phyloP scores from a whole-genome alignment of 1,140 invertebrate species.

The Aphis craccivora region DNA sequence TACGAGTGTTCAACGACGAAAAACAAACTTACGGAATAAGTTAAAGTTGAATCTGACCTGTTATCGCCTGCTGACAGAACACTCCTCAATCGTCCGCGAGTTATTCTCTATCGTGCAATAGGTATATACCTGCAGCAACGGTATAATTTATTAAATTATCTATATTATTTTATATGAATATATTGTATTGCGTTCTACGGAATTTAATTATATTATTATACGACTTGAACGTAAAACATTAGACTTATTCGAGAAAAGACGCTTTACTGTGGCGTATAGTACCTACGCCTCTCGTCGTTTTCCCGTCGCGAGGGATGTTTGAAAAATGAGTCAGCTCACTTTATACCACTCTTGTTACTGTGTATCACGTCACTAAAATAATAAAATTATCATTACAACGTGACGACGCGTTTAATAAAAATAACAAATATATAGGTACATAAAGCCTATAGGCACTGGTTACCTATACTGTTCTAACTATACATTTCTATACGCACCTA shows the following conservation, averaged over 20 bases:
- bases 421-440: background rate
- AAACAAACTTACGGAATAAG: background rate
- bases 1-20: background rate
- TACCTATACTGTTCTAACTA: too few species aligned
- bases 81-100: background rate
- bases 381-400: background rate
- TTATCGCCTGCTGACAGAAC: background rate
- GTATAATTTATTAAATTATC: background rate
- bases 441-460: too few species aligned
- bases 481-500: background rate
- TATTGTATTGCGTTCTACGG: background rate
- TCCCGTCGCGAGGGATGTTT: slow-evolving; percentile 14
- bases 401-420: too few species aligned
- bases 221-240: background rate
- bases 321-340: slow-evolving; percentile 18
- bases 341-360: background rate
- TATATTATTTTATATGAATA: background rate
- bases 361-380: background rate
- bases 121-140: background rate
- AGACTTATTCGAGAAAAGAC: background rate
- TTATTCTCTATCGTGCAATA: background rate
- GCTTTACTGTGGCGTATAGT: background rate
- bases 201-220: background rate
- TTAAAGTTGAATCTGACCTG: background rate
- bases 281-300: background rate